Percentiles rank a stretch among this genome's conserved stretches.
phyloP scores from a whole-genome alignment of 2,113 vertebrate species.

The Myotis davidii region DNA sequence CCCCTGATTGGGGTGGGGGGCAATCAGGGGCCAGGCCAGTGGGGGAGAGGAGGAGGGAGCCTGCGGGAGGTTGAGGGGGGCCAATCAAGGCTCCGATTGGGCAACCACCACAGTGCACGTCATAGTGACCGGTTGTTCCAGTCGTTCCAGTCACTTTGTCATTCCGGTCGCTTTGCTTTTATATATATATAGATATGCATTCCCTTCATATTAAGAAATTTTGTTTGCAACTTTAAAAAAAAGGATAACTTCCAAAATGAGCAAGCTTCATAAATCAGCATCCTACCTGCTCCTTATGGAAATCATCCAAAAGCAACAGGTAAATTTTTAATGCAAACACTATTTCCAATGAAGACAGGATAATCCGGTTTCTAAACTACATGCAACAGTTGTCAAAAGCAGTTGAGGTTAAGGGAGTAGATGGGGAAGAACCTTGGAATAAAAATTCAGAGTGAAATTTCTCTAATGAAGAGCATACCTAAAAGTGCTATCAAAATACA shows the following conservation, averaged over 20 bases:
- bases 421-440: not conserved
- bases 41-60: too few relatives aligned
- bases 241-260: not conserved
- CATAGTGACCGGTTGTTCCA: too few relatives aligned
- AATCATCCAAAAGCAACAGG: not conserved
- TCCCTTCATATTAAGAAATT: not conserved
- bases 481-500: not conserved
- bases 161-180: too few relatives aligned
- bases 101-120: too few relatives aligned
- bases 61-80: too few relatives aligned
- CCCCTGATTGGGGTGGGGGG: too few relatives aligned
- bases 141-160: too few relatives aligned
- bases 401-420: not conserved
- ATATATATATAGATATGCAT: not conserved
- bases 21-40: too few relatives aligned
- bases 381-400: not conserved
- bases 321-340: not conserved
- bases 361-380: not conserved
- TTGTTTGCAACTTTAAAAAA: not conserved
- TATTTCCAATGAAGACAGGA: not conserved
- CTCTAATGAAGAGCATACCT: not conserved
- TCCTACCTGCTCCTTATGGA: not conserved
- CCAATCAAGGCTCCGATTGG: too few relatives aligned
- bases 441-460: not conserved
- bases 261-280: conserved; percentile 22